phyloP scores from a whole-genome alignment of 2,797 vertebrate species.

The Chaetodon trifasciatus region DNA sequence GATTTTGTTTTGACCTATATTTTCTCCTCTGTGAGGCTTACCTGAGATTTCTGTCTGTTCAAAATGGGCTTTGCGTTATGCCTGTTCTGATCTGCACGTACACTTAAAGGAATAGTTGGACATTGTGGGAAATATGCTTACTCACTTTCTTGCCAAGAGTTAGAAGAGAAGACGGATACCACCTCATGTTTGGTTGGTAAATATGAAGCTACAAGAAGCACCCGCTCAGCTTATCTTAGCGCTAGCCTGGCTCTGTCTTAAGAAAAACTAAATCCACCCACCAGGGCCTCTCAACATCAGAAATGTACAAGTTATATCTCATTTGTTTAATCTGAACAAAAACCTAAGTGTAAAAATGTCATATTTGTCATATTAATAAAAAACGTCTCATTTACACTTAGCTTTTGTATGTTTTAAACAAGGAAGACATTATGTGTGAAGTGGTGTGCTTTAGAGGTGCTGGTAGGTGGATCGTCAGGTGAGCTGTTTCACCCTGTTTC shows the following conservation, averaged over 20 bases:
- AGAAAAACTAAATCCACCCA: neutral
- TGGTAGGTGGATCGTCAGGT: neutral
- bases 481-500: neutral
- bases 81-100: neutral
- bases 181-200: neutral
- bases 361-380: no score
- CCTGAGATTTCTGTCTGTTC: slow-evolving; percentile 14
- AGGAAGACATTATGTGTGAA: no score
- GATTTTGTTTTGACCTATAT: slow-evolving; percentile 47
- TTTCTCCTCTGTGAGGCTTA: slow-evolving; percentile 43
- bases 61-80: neutral
- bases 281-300: neutral
- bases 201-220: neutral
- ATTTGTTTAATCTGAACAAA: neutral
- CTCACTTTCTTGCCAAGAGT: neutral
- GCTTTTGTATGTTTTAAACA: no score
- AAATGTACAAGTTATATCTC: neutral
- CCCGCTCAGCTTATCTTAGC: neutral
- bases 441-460: no score
- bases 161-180: neutral
- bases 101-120: neutral
- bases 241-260: neutral
- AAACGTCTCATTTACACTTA: no score
- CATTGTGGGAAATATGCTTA: neutral
- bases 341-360: no score